Evolutionary conservation across 2,113 vertebrate species (phyloP).

Genomic region (Micronisus gabar): DNA sequence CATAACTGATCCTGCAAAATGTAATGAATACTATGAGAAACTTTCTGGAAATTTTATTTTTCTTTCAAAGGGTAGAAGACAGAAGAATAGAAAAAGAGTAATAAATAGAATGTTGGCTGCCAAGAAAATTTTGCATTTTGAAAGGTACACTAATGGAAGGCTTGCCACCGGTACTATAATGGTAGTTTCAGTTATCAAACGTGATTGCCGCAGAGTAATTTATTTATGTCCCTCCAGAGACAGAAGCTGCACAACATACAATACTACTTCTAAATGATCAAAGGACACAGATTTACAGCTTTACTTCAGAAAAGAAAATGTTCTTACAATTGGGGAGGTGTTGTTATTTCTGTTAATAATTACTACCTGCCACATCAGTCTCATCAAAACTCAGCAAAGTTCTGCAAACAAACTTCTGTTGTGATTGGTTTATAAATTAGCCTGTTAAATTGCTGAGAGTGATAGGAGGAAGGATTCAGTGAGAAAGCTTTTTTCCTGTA

Average conservation of each 20-base stretch:
- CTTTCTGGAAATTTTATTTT: constrained; percentile 16
- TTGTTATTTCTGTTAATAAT: constrained; percentile 23
- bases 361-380: neutral
- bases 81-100: constrained; percentile 16
- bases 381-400: neutral
- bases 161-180: constrained; percentile 24
- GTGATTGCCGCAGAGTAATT: constrained; percentile 14
- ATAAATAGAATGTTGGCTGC: constrained; percentile 21
- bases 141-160: constrained; percentile 36
- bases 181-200: constrained; percentile 17
- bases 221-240: constrained; percentile 37
- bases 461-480: neutral
- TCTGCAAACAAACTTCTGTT: neutral
- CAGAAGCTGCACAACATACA: constrained; percentile 9
- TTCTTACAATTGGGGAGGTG: neutral
- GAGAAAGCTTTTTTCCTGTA: neutral
- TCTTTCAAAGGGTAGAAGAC: constrained; percentile 2
- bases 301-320: constrained; percentile 16
- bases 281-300: constrained; percentile 17
- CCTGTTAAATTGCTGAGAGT: neutral
- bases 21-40: neutral
- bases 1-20: neutral
- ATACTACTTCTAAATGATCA: constrained; percentile 38
- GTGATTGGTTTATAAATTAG: neutral
- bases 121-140: constrained; percentile 24